Evolutionary conservation across 2,797 vertebrate species (phyloP), one percentile per base, ranked within the genome.

Genomic region (Sebastes steindachneri): DNA sequence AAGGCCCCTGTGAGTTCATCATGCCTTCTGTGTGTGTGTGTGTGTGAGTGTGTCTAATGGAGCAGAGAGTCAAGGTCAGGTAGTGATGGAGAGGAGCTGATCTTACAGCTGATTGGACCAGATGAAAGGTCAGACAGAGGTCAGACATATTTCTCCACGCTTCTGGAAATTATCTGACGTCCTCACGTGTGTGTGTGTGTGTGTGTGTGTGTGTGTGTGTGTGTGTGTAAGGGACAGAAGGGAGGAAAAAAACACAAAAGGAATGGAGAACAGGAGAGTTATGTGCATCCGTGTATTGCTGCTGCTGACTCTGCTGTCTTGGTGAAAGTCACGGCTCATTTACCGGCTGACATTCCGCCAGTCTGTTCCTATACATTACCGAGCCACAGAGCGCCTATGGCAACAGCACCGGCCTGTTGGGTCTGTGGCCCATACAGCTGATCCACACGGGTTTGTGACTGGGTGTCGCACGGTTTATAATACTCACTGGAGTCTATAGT

Each of bases 271-370:
- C 15, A 70, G 79, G 59, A 87, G 82, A 88, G 84, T 85, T 87
- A 77, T 88, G 86, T 86, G 71, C 64, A 86, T 87, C 70, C 81
- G 57, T 88, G 80, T 90, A 83, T 88, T 88, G 88, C 93, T 91
- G 91, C 88, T 89, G 88, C 93, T 91, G 91, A 93, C 77, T 84
- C 51, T 17, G 84, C 84, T 65, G 79, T 89, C 81, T 89, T 86
- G 72, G 78, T 86, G 85, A 92, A 93, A 91, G 88, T 92, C 89
- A 92, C 75, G 88, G 86, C 88, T 92, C 89, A 93, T 92, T 94
- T 88, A 68, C 84, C 80, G 73, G 89, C 91, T 91, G 92, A 93
- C 78, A 89, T 92, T 92, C 88, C 85, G 86, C 73, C 81, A 12
- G 74, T 88, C 66, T 80, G 73, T 54, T 88, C 70, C 73, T 77